Conservation (phyloP, 2,113 vertebrate genomes). For the Deroptyus accipitrinus region DNA sequence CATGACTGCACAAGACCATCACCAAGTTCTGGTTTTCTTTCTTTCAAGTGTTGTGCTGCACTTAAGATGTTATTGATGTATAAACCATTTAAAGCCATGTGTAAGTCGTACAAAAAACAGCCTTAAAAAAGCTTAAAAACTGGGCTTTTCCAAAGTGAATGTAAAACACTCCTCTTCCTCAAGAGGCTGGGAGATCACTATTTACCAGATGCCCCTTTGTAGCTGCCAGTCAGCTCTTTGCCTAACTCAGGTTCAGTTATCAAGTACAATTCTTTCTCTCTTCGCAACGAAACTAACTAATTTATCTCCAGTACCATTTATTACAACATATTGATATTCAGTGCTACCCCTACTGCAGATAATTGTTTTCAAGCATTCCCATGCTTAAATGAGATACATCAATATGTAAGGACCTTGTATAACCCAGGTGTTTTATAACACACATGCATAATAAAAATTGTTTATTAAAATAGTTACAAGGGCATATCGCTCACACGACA, state of each 20-base stretch:
- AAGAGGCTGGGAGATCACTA: background rate
- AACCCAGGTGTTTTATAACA: background rate
- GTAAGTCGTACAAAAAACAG: background rate
- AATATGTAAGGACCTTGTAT: background rate
- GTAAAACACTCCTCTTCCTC: background rate
- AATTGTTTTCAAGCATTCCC: background rate
- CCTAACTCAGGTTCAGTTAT: background rate
- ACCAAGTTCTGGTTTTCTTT: background rate
- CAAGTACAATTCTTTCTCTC: background rate
- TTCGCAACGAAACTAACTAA: background rate
- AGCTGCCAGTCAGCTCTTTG: background rate
- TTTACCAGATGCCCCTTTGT: background rate
- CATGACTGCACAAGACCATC: background rate
- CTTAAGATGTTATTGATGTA: background rate
- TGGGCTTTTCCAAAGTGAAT: background rate
- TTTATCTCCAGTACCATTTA: background rate
- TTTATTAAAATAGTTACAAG: constrained; percentile 34
- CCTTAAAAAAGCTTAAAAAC: background rate
- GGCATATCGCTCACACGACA: background rate
- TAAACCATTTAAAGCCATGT: background rate
- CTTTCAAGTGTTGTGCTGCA: background rate
- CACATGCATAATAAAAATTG: background rate
- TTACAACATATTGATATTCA: background rate
- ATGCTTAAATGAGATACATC: background rate
- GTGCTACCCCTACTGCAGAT: background rate